These are phyloP conservation scores for Actinopyga echinites DNA, from an alignment of 53 echinoderm and acorn worm genomes.

Conservation along the genomic window DNA sequence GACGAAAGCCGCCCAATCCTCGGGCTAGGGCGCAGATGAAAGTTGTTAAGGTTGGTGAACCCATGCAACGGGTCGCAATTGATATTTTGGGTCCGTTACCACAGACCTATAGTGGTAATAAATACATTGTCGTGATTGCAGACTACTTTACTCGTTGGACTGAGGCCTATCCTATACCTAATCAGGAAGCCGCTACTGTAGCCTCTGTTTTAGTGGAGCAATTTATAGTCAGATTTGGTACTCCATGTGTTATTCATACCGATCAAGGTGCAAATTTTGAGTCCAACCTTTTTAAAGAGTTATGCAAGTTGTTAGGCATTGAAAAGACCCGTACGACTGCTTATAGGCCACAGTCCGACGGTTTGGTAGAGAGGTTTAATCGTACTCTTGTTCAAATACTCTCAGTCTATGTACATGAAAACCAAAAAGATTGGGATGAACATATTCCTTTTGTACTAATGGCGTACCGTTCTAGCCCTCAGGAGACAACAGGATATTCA, in stretches of 20 bases:
- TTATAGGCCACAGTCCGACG: conserved; percentile 19
- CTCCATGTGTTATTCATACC: conserved; percentile 26
- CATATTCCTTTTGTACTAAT: conserved; percentile 9
- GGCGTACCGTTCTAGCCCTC: conserved; percentile 7
- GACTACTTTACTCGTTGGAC: conserved; percentile 44
- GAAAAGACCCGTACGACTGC: background rate
- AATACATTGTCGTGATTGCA: conserved; percentile 9
- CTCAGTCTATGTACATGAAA: background rate
- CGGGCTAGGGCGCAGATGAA: conserved; percentile 13
- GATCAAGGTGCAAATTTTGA: conserved; percentile 46
- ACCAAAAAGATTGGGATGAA: conserved; percentile 40
- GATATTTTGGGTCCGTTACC: conserved; percentile 56
- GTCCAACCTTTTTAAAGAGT: background rate
- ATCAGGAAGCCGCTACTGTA: conserved; percentile 42
- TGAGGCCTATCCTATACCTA: conserved; percentile 43
- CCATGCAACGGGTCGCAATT: conserved; percentile 31
- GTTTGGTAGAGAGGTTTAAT: conserved; percentile 36
- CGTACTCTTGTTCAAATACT: conserved; percentile 11
- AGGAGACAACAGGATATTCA: conserved; percentile 17
- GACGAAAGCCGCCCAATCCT: background rate
- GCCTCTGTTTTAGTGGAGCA: conserved; percentile 26
- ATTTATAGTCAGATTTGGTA: conserved; percentile 19
- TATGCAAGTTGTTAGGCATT: background rate
- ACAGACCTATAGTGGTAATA: conserved; percentile 44
- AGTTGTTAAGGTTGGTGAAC: conserved; percentile 30